Conservation (phyloP, 2,797 vertebrate species). For the Spinus pinus region DNA sequence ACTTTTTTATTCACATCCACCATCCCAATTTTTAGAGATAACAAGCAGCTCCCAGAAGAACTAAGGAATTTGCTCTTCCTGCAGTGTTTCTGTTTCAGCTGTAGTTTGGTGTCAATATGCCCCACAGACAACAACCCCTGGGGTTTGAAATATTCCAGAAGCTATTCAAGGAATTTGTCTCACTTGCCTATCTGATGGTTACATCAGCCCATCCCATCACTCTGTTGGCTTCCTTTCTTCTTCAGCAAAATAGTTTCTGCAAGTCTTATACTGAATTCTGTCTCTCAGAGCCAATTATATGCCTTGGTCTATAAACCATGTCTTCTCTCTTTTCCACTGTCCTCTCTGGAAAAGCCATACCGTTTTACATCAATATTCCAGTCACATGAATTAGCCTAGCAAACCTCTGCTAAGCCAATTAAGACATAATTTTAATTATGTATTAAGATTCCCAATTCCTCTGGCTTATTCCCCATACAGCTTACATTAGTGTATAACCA, state of each 20-base stretch:
- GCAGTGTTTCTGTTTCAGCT: neutral
- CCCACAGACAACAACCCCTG: neutral
- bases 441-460: constrained; percentile 31
- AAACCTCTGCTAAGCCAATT: constrained; percentile 41
- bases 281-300: neutral
- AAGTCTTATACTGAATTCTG: neutral
- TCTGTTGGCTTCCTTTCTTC: neutral
- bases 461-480: neutral
- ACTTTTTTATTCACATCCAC: neutral
- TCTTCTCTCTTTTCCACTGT: neutral
- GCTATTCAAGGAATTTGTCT: neutral
- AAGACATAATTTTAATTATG: constrained; percentile 55
- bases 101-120: neutral
- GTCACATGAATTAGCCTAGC: neutral
- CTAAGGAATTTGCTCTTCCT: neutral
- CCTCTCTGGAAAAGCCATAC: neutral
- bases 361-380: constrained; percentile 30
- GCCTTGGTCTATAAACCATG: neutral
- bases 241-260: neutral
- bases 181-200: neutral
- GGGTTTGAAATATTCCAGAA: neutral
- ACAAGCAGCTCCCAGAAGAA: neutral
- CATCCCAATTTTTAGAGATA: accelerated
- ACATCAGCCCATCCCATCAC: neutral
- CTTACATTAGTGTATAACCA: neutral